phyloP scores from a whole-genome alignment of 1,140 invertebrate genomes.

The Drosophila pallidifrons region DNA sequence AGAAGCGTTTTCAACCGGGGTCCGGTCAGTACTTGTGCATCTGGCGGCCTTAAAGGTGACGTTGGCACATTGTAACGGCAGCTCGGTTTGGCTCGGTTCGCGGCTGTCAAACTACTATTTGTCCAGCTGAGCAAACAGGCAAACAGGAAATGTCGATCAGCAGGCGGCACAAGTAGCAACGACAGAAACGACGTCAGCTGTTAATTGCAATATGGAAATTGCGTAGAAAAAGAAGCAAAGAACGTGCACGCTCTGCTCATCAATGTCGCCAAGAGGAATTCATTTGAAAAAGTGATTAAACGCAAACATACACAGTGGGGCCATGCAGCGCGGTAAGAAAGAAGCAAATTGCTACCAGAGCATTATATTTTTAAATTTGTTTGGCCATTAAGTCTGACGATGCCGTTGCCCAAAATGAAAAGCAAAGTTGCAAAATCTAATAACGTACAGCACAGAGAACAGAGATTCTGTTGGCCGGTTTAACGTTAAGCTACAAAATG shows the following conservation, averaged over 20 bases:
- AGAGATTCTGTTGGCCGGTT: conserved; percentile 4
- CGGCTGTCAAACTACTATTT: conserved; percentile 27
- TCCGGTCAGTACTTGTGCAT: conserved; percentile 47
- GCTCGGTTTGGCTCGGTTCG: neutral
- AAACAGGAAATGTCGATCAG: conserved; percentile 62
- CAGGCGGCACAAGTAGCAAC: neutral
- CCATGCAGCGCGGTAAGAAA: conserved; percentile 75
- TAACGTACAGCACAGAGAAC: neutral
- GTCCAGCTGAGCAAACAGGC: conserved; percentile 48
- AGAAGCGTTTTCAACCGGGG: neutral
- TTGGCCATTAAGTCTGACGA: conserved; percentile 7
- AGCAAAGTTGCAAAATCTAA: conserved; percentile 8
- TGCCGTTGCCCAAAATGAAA: neutral
- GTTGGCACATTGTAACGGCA: conserved; percentile 26
- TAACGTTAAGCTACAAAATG: conserved; percentile 20
- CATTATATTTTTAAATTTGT: conserved; percentile 8
- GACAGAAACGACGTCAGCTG: conserved; percentile 5
- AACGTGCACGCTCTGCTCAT: conserved; percentile 22
- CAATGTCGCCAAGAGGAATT: conserved; percentile 46
- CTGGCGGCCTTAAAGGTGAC: conserved; percentile 54
- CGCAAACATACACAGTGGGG: conserved; percentile 46
- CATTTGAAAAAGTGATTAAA: conserved; percentile 62
- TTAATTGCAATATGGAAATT: conserved; percentile 71
- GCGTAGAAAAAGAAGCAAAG: conserved; percentile 24
- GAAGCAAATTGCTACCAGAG: neutral